Evolutionary conservation across 1,140 invertebrate genomes (phyloP).

Genomic region (Hyles euphorbiae): DNA sequence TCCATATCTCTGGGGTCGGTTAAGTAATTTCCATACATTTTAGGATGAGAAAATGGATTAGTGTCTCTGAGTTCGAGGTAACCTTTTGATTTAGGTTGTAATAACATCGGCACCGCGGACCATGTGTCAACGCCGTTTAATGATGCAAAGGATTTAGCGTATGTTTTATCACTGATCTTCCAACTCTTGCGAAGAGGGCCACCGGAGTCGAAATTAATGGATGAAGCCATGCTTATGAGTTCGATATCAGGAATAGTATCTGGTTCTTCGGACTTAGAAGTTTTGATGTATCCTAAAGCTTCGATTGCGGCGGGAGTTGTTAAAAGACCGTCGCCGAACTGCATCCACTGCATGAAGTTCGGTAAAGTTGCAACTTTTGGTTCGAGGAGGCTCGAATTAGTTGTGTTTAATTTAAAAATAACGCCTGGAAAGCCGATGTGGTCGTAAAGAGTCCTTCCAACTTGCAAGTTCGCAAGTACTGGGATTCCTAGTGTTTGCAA

Average conservation of each 20-base stretch:
- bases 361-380: slow-evolving; percentile 70
- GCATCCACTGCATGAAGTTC: slow-evolving; percentile 74
- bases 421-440: slow-evolving; percentile 83
- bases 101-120: slow-evolving; percentile 82
- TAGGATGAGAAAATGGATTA: slow-evolving; percentile 85
- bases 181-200: slow-evolving; percentile 51
- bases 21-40: slow-evolving; percentile 86
- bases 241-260: slow-evolving; percentile 76
- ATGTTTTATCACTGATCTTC: slow-evolving; percentile 55
- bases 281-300: slow-evolving; percentile 76
- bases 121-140: slow-evolving; percentile 77
- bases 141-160: slow-evolving; percentile 38
- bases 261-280: slow-evolving; percentile 64
- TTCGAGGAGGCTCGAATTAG: slow-evolving; percentile 69
- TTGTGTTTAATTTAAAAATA: slow-evolving; percentile 76
- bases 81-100: slow-evolving; percentile 85
- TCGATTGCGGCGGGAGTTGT: slow-evolving; percentile 73
- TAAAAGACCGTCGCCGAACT: slow-evolving; percentile 72
- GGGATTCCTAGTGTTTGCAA: slow-evolving; percentile 82
- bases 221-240: slow-evolving; percentile 70
- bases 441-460: slow-evolving; percentile 84
- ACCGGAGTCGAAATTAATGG: slow-evolving; percentile 59
- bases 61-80: slow-evolving; percentile 80
- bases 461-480: slow-evolving; percentile 79
- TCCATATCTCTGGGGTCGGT: slow-evolving; percentile 79